Base-by-base conservation (phyloP, 2,888 invertebrate species). In the Zaprionus lineosus region DNA sequence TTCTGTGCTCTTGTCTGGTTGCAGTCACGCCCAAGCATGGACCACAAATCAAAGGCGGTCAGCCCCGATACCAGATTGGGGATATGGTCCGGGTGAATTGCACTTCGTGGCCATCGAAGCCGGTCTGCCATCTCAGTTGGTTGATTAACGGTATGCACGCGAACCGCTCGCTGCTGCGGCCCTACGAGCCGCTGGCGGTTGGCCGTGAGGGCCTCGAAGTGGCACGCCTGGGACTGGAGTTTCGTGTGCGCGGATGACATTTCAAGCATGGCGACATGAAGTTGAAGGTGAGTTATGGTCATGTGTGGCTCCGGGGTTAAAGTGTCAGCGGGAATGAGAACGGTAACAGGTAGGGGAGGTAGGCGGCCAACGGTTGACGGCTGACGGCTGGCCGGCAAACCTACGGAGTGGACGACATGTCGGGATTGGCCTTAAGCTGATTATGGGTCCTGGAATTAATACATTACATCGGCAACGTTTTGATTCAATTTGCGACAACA, bases 261-360 rank as follows among this genome's bases (percentile, higher is more conserved):
- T 96, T 96, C 91, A 93, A 93, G 88, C 92, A 93, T 84, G 95
- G 96, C 87, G 95, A 96, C 91, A 92, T 97, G 91, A 96, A 96
- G 91, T 92, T 96, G 85, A 96, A 96, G 92, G 93, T 93, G 79
- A 87, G 89, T 86, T 59, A 51, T 55, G 40, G 40, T n/a, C n/a
- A n/a, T n/a, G n/a, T n/a, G 5, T n/a, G n/a, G n/a, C n/a, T n/a
- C n/a, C n/a, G n/a, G n/a, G n/a, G 11, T 26, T n/a, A 12, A 26
- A 11, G 16, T 39, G 18, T 37, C 16, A 21, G n/a, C n/a, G n/a
- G n/a, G n/a, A n/a, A n/a, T n/a, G n/a, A n/a, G n/a, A n/a, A n/a
- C n/a, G n/a, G n/a, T n/a, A n/a, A n/a, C n/a, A n/a, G n/a, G n/a
- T n/a, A n/a, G n/a, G n/a, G n/a, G n/a, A n/a, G n/a, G n/a, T n/a